Percentiles rank a stretch among this genome's conserved stretches.
Evolutionary conservation across 2,113 vertebrate species (phyloP).

Genomic region (Proterorhinus semilunaris): DNA sequence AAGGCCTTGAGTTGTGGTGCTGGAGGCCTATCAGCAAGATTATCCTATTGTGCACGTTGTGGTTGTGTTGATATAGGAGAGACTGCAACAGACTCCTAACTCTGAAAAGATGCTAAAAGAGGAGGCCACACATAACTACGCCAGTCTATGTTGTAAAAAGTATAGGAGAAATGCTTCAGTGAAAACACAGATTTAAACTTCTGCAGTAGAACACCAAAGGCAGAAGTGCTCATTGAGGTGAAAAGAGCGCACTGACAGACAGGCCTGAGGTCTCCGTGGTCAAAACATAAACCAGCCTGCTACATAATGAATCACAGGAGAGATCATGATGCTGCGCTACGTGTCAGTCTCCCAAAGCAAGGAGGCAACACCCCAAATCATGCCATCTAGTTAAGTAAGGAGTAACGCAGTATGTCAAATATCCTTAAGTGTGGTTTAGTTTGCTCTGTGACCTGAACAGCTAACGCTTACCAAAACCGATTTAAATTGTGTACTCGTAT

Average conservation of each 20-base stretch:
- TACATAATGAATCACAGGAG: slow-evolving; percentile 54
- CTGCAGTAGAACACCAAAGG: slow-evolving; percentile 38
- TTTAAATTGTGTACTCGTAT: background rate
- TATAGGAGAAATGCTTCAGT: slow-evolving; percentile 10
- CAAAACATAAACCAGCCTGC: slow-evolving; percentile 52
- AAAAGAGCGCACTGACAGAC: slow-evolving; percentile 48
- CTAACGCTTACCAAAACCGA: background rate
- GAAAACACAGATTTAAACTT: background rate
- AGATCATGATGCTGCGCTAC: slow-evolving; percentile 48
- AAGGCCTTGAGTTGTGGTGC: too few species aligned
- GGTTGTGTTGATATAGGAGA: too few species aligned
- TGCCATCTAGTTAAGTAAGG: background rate
- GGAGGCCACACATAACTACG: too few species aligned
- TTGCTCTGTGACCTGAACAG: background rate
- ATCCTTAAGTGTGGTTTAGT: background rate
- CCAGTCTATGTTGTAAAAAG: too few species aligned
- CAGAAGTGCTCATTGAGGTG: slow-evolving; percentile 50
- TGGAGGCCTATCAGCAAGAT: too few species aligned
- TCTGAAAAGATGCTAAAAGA: too few species aligned
- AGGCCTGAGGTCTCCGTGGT: slow-evolving; percentile 37
- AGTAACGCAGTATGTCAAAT: background rate
- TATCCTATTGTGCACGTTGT: too few species aligned
- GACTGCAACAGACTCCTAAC: too few species aligned
- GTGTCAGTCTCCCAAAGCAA: slow-evolving; percentile 35
- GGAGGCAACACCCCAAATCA: background rate